phyloP scores from a whole-genome alignment of 2,113 vertebrate species.

The Suricata suricatta region DNA sequence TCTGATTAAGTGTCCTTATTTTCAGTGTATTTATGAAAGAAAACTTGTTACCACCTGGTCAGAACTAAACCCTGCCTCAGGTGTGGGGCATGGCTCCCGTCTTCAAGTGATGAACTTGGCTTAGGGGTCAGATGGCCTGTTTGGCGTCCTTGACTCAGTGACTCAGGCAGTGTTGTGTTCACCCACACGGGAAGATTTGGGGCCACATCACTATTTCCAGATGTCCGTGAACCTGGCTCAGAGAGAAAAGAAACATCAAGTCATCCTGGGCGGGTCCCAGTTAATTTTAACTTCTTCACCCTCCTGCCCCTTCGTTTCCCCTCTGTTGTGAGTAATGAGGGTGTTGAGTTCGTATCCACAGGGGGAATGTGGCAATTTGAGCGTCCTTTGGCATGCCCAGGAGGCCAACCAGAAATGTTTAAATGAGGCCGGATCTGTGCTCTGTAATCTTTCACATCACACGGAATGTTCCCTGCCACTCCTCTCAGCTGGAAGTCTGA shows the following conservation, averaged over 20 bases:
- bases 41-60: background rate
- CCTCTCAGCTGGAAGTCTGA: slow-evolving; percentile 19
- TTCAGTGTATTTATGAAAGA: background rate
- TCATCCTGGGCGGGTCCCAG: fast-evolving
- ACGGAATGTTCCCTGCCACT: background rate
- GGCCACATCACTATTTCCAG: background rate
- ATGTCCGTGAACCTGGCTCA: background rate
- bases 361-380: slow-evolving; percentile 28
- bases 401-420: slow-evolving; percentile 56
- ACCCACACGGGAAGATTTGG: background rate
- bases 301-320: background rate
- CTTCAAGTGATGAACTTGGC: background rate
- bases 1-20: background rate
- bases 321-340: slow-evolving; percentile 40
- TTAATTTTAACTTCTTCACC: background rate
- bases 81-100: background rate
- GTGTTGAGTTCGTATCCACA: slow-evolving; percentile 53
- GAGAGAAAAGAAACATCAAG: background rate
- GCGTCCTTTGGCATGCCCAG: slow-evolving; percentile 13
- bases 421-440: slow-evolving; percentile 50
- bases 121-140: background rate
- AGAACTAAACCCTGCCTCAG: background rate
- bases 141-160: background rate
- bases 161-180: background rate
- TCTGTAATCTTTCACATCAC: slow-evolving; percentile 62